Evolutionary conservation across 2,888 invertebrate genomes (phyloP).

Genomic region (Ophion ventricosus): DNA sequence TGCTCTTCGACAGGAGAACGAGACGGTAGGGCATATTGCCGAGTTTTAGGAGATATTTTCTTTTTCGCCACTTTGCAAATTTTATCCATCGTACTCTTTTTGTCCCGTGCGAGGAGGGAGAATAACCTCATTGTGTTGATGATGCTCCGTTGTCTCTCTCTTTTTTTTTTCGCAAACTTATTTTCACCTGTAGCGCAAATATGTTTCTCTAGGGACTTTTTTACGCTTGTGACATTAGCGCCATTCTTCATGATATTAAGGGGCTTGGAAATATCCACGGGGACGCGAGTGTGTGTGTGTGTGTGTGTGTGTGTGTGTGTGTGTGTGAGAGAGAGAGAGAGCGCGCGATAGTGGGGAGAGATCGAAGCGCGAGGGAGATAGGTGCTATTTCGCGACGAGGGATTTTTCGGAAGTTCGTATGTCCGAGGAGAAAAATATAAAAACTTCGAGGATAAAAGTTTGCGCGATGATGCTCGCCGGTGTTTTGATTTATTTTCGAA

Average conservation of each 20-base stretch:
- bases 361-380: neutral
- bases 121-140: neutral
- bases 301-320: no score
- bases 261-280: neutral
- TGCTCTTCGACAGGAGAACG: slow-evolving; percentile 90
- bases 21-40: slow-evolving; percentile 86
- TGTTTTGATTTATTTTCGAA: neutral
- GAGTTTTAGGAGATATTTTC: slow-evolving; percentile 9
- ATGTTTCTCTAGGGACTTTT: slow-evolving; percentile 12
- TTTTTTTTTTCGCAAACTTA: neutral
- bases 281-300: no score
- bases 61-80: neutral
- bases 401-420: neutral
- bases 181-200: neutral
- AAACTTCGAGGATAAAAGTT: neutral
- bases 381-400: neutral
- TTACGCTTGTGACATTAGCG: neutral
- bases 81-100: slow-evolving; percentile 2
- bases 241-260: neutral
- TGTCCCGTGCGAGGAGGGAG: neutral
- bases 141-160: neutral
- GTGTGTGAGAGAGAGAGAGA: no score
- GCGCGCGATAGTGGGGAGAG: neutral
- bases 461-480: neutral
- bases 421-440: neutral